Base-by-base conservation (phyloP, 2,113 vertebrate genomes). In the Synchiropus splendidus region DNA sequence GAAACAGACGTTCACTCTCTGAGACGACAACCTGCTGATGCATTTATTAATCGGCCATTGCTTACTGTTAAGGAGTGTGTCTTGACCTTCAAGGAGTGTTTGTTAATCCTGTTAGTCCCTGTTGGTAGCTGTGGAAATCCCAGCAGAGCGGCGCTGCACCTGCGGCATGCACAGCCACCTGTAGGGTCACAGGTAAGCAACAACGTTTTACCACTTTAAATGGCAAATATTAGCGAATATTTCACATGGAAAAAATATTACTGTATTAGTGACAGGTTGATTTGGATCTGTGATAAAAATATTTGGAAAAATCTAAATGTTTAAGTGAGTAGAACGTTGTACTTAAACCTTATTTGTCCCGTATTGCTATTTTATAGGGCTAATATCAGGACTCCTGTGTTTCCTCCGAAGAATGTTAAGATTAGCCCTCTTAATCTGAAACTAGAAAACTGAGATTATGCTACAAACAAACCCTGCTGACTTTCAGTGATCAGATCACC, bases 121-220 rank as follows among this genome's bases (percentile, higher is more conserved):
- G 39, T 39, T 32, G 47, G 58, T 31, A 42, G 11, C 35, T 38
- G 48, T 30, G 54, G 54, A 54, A 58, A 49, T 71, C 74, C 32
- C 43, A 17, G 50, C 64, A 73, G 64, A 62, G 42, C 55, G 4
- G 51, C 15, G 49, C 51, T n/a, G 6, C 61, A 51, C 52, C 43
- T 52, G 15, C 45, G 72, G 62, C 55, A 83, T 78, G 77, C 54
- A 58, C 54, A 61, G 41, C 18, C 62, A 51, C 73, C 71, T 67
- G 55, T 85, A 72, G 81, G 39, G 32, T 16, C 59, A 10, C 77
- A 83, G 85, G 85, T 87, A 80, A 75, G 72, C 16, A 58, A 36
- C 18, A 16, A 10, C 2, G 8, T 6, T 13, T 9, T 41, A 14
- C 44, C 21, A 17, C 14, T 43, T 18, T 32, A 4, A 27, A 8